Evolutionary conservation across 2,113 vertebrate genomes (phyloP), one percentile per base, ranked within the genome.

Genomic region (Bagarius yarrelli): DNA sequence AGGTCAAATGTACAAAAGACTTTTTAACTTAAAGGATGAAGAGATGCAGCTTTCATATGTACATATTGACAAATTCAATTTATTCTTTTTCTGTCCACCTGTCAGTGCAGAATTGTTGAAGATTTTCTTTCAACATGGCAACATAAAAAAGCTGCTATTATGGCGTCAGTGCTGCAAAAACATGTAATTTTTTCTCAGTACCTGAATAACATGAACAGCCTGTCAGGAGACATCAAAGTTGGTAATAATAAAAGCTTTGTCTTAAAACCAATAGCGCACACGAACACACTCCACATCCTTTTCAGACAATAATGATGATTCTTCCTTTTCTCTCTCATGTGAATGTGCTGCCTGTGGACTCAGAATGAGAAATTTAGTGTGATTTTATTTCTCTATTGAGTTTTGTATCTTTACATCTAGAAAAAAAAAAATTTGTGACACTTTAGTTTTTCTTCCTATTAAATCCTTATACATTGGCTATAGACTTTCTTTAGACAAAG

Each of bases 131-230:
- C 40, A 56, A 53, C 71, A 81, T 73, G 57, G 32, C 83, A 81
- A 52, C 63, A 44, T 57, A 73, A 40, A 71, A 81, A 53, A 60
- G 69, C 71, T 80, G 70, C 25, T 79, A 63, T 80, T 80, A 60
- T 80, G 67, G 67, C 75, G 76, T 75, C 78, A 85, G 84, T 69
- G 63, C 61, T 69, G 53, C 80, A 79, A 44, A 85, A 82, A 40
- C 63, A 52, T 71, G 74, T 79, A 56, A 72, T 71, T 30, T 23
- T 71, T 77, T 76, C 78, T 63, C 79, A 55, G 36, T 78, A 59
- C 76, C 64, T 81, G 79, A 77, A 77, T 52, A 84, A 30, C 32
- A 77, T 3, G 32, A 76, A 52, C 70, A 77, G 18, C 53, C 44
- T 69, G 82, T 80, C 44, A 61, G 63, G 72, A 75, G 72, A 75